phyloP scores from a whole-genome alignment of 2,888 invertebrate species.

The Byasa hedistus region DNA sequence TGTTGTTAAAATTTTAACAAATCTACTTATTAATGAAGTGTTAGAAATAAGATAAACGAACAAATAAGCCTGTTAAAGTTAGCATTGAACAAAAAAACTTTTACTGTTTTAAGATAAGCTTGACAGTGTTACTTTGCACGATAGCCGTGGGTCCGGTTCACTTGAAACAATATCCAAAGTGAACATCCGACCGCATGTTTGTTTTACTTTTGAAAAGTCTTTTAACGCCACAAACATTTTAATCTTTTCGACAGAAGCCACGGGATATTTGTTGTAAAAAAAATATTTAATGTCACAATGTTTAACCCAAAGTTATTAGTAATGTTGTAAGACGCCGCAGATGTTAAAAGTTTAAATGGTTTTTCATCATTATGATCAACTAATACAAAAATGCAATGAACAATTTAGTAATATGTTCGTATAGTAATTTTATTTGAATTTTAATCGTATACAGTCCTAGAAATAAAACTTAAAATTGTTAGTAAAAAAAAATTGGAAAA shows the following conservation, averaged over 20 bases:
- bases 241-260: background rate
- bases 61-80: background rate
- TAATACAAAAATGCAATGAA: background rate
- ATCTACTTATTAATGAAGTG: background rate
- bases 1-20: too few species aligned
- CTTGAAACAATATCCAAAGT: background rate
- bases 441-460: too few species aligned
- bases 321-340: background rate
- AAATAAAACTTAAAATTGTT: too few species aligned
- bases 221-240: background rate
- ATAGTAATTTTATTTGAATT: too few species aligned
- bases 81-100: background rate
- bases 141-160: background rate
- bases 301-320: slow-evolving; percentile 2
- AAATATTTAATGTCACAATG: background rate
- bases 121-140: background rate
- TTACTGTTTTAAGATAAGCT: slow-evolving; percentile 1
- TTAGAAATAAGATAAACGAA: background rate
- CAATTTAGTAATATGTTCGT: background rate
- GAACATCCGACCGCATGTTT: background rate
- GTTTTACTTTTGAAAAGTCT: background rate
- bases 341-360: background rate
- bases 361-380: background rate
- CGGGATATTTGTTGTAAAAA: background rate
- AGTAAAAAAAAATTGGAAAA: too few species aligned